Percentiles rank a stretch among this genome's conserved stretches.
Evolutionary conservation across 2,888 invertebrate genomes (phyloP).

Genomic region (Chrysotoxum bicinctum): DNA sequence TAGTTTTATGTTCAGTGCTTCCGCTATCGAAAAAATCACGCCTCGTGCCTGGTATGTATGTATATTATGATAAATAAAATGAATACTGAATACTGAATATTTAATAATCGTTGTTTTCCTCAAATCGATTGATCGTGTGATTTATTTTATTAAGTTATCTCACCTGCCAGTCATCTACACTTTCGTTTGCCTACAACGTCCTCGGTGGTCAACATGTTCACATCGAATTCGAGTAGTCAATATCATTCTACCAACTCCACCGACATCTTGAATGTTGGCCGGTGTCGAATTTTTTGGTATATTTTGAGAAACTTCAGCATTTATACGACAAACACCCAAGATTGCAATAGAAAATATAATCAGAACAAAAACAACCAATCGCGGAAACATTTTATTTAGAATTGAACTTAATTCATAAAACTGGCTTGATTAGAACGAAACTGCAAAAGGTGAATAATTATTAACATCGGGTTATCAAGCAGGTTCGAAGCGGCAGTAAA

Average conservation of each 20-base stretch:
- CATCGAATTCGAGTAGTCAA: neutral
- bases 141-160: neutral
- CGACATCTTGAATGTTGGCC: neutral
- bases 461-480: too few relatives aligned
- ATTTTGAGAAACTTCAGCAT: neutral
- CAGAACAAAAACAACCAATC: neutral
- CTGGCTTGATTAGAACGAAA: too few relatives aligned
- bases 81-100: neutral
- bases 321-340: neutral
- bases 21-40: too few relatives aligned
- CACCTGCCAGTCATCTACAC: neutral
- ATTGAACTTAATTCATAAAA: neutral
- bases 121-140: too few relatives aligned
- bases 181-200: neutral
- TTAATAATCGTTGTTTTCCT: neutral
- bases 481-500: too few relatives aligned
- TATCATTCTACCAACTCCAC: neutral
- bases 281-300: neutral
- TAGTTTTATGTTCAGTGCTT: too few relatives aligned
- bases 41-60: too few relatives aligned
- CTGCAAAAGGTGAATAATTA: too few relatives aligned
- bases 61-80: too few relatives aligned
- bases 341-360: neutral
- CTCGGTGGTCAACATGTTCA: neutral
- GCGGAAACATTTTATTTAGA: conserved; percentile 4